Conservation (phyloP, 2,797 vertebrate species). For the Somateria mollissima region DNA sequence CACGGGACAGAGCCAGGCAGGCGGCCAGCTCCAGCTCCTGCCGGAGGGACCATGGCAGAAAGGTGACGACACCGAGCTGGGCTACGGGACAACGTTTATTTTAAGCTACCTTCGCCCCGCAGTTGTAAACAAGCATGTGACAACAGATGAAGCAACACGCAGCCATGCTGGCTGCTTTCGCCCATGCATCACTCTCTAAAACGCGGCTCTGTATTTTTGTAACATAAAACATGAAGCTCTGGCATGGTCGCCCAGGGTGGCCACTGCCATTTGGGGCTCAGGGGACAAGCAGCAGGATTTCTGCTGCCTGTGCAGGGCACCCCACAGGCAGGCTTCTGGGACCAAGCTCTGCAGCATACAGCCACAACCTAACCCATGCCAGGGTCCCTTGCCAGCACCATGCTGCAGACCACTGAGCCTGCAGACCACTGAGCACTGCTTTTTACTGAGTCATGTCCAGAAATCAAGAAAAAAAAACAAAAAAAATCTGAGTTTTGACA, state of each 20-base stretch:
- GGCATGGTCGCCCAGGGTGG: neutral
- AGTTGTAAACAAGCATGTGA: constrained; percentile 54
- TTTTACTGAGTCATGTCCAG: too few species aligned
- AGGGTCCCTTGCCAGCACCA: too few species aligned
- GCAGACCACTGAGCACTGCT: too few species aligned
- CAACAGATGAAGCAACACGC: constrained; percentile 31
- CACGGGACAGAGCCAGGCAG: neutral
- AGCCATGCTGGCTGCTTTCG: neutral
- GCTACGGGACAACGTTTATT: constrained; percentile 27
- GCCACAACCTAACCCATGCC: too few species aligned
- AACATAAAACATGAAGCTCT: neutral
- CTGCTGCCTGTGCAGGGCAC: neutral
- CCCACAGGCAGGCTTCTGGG: fast-evolving
- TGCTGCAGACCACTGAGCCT: too few species aligned
- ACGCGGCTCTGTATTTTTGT: neutral
- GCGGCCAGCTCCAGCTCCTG: neutral
- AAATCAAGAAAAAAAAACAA: neutral
- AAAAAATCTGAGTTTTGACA: neutral
- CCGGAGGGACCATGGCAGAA: neutral
- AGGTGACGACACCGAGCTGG: neutral
- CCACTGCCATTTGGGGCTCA: neutral
- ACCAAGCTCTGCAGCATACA: too few species aligned
- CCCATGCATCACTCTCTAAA: neutral
- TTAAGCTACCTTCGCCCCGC: constrained; percentile 1
- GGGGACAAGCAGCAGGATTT: neutral